A percentile compares a stretch with the other conserved stretches of the same genome.
These are phyloP conservation scores for Streblospio benedicti DNA, from an alignment of 1,140 invertebrate species.

Conservation along the genomic window DNA sequence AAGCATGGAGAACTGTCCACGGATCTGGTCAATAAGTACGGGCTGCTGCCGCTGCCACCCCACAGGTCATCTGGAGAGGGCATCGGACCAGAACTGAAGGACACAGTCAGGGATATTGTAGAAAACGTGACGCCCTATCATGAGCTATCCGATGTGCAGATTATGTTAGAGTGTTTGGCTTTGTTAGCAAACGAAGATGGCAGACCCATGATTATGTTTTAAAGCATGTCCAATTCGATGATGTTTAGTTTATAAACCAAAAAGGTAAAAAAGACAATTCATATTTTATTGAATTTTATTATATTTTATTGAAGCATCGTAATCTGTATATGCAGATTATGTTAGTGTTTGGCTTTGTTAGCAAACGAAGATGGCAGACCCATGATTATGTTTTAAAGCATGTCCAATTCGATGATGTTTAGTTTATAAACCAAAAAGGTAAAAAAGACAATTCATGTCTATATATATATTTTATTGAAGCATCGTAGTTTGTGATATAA, in stretches of 20 bases:
- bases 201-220: constrained; percentile 29
- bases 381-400: constrained; percentile 28
- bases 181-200: constrained; percentile 27
- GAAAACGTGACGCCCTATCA: constrained; percentile 14
- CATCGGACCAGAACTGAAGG: constrained; percentile 23
- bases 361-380: constrained; percentile 24
- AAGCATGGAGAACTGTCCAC: constrained; percentile 24
- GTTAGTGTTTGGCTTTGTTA: constrained; percentile 27
- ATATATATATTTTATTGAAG: too few species aligned
- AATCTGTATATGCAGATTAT: constrained; percentile 26
- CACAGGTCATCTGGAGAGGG: constrained; percentile 14
- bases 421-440: too few species aligned
- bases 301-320: too few species aligned
- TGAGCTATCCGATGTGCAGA: constrained; percentile 21
- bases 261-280: too few species aligned
- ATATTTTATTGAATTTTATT: too few species aligned
- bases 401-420: too few species aligned
- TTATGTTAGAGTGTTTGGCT: constrained; percentile 29
- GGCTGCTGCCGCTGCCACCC: constrained; percentile 25
- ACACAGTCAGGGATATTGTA: constrained; percentile 21
- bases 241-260: too few species aligned
- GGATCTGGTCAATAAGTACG: constrained; percentile 32
- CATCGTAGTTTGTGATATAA: too few species aligned
- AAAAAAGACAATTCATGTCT: too few species aligned
- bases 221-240: constrained; percentile 4